Percentiles rank a stretch among this genome's conserved stretches.
Evolutionary conservation across 2,113 vertebrate genomes (phyloP).

Genomic region (Crotophaga sulcirostris): DNA sequence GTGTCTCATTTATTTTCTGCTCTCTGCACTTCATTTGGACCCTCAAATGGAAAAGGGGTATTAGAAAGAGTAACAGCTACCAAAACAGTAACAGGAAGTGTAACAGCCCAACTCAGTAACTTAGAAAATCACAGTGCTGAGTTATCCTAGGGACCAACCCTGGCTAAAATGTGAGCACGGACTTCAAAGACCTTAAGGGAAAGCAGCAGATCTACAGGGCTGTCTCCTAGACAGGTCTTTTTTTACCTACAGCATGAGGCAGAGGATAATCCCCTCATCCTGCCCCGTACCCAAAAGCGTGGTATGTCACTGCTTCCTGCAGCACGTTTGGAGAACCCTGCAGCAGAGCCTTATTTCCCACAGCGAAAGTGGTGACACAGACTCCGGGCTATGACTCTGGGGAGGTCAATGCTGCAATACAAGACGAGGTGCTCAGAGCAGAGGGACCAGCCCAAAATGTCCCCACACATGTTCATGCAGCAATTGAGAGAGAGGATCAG

Average conservation of each 20-base stretch:
- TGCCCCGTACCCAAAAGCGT: not conserved
- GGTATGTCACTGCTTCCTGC: not conserved
- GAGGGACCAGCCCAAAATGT: not conserved
- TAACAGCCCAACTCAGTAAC: not conserved
- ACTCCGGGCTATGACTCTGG: too few species aligned
- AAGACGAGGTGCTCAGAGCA: not conserved
- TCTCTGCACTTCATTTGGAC: not conserved
- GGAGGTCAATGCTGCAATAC: too few species aligned
- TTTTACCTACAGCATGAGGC: not conserved
- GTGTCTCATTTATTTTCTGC: not conserved
- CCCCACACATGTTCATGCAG: not conserved
- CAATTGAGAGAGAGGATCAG: not conserved
- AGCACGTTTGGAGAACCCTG: not conserved
- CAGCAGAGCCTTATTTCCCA: not conserved
- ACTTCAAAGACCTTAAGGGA: not conserved
- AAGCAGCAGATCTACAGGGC: not conserved
- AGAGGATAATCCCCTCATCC: not conserved
- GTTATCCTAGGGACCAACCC: not conserved
- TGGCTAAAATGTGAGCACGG: not conserved
- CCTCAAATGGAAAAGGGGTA: accelerated
- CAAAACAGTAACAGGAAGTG: too few species aligned
- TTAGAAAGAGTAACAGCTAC: not conserved
- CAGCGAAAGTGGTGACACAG: not conserved
- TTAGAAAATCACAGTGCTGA: not conserved
- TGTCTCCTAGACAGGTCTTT: not conserved